Evolutionary conservation across 2,888 invertebrate genomes (phyloP), one percentile per base, ranked within the genome.

Genomic region (Drosophila merina): DNA sequence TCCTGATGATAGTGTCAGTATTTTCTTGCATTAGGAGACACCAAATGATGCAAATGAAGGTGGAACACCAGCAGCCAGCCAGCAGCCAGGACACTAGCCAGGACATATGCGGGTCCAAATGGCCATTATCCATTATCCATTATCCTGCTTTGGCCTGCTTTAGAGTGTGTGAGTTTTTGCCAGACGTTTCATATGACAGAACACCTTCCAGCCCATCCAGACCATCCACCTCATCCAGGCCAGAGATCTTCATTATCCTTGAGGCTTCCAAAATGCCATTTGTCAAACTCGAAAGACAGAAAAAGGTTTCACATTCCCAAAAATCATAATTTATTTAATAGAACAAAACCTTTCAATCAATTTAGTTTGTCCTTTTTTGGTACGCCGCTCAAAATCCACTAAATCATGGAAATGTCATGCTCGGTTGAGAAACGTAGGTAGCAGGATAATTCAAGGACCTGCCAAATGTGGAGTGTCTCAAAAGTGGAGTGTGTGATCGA

Each of bases 11-110:
- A n/a, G 20, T 42, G 14, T 42, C 42, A 5, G 10, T 25, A 20
- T 42, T 42, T 20, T 42, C 42, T n/a, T 8, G 63, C 63, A 64
- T 64, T 63, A 64, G 63, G 52, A 31, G 30, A 30, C 20, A 10
- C 20, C 44, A 20, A 59, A 30, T 36, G 63, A 64, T 64, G 64
- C 64, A 64, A 64, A 64, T 64, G 63, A 47, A 47, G 59, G 38
- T 56, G 59, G 36, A 59, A 33, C 44, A 36, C 25, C 31, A 31
- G 44, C 44, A n/a, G n/a, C n/a, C 26, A 42, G 59, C 9, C 14
- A 31, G 20, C 40, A 30, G 40, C 33, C 36, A 31, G 30, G 30
- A 30, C 30, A 6, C 1, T 20, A 20, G 20, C 12, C 40, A 42
- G 42, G 42, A 20, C 42, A 42, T 42, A 25, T 42, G 42, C 42